phyloP scores from a whole-genome alignment of 2,113 vertebrate genomes.

The Donacobius atricapilla region DNA sequence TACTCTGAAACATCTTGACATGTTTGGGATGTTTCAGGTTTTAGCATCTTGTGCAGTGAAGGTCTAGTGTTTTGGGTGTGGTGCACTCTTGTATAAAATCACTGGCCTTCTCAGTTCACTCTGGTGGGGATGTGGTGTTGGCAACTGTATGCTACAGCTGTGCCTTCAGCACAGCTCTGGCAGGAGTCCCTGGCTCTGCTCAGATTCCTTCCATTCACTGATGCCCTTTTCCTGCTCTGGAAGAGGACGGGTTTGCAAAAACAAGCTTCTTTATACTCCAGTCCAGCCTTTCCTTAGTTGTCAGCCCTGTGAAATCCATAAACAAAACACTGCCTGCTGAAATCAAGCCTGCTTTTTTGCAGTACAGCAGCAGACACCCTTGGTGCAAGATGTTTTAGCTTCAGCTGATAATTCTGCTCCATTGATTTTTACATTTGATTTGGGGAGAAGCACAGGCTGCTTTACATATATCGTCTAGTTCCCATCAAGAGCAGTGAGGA shows the following conservation, averaged over 20 bases:
- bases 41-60: neutral
- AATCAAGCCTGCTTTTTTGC: neutral
- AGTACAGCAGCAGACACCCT: neutral
- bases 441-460: neutral
- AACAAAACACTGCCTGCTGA: neutral
- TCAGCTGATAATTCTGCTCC: constrained; percentile 20
- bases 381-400: neutral
- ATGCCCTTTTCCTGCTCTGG: neutral
- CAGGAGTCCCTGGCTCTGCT: neutral
- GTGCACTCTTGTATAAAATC: neutral
- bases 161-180: neutral
- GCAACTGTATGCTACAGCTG: neutral
- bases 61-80: neutral
- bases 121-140: neutral
- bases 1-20: neutral
- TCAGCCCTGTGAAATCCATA: neutral
- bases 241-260: neutral
- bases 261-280: neutral
- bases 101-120: neutral
- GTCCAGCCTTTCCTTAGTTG: neutral
- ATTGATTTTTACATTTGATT: neutral
- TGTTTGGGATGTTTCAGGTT: neutral
- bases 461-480: neutral
- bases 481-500: neutral
- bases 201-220: neutral